Evolutionary conservation across 2,797 vertebrate species (phyloP).

Genomic region (Etheostoma nigrum): DNA sequence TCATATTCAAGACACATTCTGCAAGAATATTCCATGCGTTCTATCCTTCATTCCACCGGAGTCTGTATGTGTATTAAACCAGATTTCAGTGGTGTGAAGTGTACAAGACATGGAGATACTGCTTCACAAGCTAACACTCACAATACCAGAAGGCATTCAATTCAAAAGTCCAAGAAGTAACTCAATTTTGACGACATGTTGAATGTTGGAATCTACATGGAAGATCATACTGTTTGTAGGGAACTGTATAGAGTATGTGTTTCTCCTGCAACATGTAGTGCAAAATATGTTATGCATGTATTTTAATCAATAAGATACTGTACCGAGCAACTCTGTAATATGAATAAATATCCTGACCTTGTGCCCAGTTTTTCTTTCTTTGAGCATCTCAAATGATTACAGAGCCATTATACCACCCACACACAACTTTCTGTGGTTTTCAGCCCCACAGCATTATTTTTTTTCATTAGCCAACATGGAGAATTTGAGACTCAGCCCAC

Average conservation of each 20-base stretch:
- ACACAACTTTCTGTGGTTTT: conserved; percentile 58
- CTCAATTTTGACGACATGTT: neutral
- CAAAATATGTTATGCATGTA: conserved; percentile 5
- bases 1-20: conserved; percentile 55
- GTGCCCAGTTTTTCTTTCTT: conserved; percentile 46
- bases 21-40: conserved; percentile 89
- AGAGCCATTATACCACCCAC: conserved; percentile 76
- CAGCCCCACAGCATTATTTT: conserved; percentile 64
- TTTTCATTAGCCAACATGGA: conserved; percentile 71
- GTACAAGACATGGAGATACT: conserved; percentile 92
- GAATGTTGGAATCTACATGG: neutral
- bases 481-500: conserved; percentile 73
- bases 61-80: conserved; percentile 94
- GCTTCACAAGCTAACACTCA: conserved; percentile 44
- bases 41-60: conserved; percentile 99
- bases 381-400: conserved; percentile 65
- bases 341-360: conserved; percentile 69
- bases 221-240: neutral
- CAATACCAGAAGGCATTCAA: conserved; percentile 14
- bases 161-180: conserved; percentile 13
- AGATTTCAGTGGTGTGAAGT: conserved; percentile 99
- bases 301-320: conserved; percentile 26
- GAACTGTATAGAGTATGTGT: neutral
- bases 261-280: neutral
- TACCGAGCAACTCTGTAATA: conserved; percentile 26